These are phyloP conservation scores for Anoplius nigerrimus DNA, from an alignment of 2,888 invertebrate genomes.

Conservation along the genomic window DNA sequence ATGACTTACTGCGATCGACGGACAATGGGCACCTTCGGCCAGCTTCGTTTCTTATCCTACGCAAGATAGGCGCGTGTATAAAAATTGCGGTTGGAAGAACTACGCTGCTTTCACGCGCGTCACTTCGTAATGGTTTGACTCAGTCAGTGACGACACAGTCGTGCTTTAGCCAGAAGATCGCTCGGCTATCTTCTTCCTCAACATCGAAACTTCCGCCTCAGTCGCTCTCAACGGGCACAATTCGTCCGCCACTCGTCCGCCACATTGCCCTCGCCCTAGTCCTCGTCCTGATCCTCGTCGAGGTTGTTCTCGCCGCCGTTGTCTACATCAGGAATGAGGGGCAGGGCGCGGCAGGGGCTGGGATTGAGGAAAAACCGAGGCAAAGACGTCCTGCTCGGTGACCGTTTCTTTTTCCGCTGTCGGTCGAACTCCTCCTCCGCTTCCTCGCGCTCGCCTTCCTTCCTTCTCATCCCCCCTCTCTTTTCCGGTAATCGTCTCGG, in stretches of 20 bases:
- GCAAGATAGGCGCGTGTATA: too few species aligned
- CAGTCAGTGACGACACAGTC: too few species aligned
- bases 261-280: too few species aligned
- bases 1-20: neutral
- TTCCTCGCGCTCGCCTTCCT: constrained; percentile 2
- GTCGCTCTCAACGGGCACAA: neutral
- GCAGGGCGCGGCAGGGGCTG: neutral
- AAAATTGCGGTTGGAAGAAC: too few species aligned
- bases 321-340: neutral
- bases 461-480: too few species aligned
- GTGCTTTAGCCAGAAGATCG: too few species aligned
- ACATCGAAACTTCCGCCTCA: constrained; percentile 5
- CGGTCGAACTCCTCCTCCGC: too few species aligned
- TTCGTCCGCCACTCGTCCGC: neutral
- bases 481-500: constrained; percentile 1
- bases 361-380: constrained; percentile 9
- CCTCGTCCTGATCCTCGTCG: neutral
- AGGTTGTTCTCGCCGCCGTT: neutral
- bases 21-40: constrained; percentile 4
- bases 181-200: neutral
- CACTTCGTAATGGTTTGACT: too few species aligned
- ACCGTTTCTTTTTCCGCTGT: too few species aligned
- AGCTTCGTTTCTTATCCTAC: neutral
- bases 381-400: neutral
- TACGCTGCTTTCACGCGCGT: too few species aligned